phyloP scores from a whole-genome alignment of 2,888 invertebrate genomes.

The Eupithecia tripunctaria region DNA sequence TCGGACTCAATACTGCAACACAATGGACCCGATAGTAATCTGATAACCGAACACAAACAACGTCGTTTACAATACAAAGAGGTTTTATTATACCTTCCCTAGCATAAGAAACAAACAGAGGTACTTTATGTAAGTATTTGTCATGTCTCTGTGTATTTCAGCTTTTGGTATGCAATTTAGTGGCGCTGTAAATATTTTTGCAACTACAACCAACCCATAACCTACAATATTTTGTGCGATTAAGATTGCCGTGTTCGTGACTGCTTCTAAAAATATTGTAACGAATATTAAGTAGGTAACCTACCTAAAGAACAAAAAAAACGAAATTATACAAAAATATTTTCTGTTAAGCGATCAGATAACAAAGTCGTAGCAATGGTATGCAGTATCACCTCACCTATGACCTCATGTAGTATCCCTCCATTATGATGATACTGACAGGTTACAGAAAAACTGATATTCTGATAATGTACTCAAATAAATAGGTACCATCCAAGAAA shows the following conservation, averaged over 20 bases:
- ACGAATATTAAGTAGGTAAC: too few relatives aligned
- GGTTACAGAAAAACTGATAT: neutral
- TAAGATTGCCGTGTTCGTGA: neutral
- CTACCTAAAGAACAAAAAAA: too few relatives aligned
- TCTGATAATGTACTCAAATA: neutral
- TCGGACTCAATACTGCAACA: slow-evolving; percentile 50
- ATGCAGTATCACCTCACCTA: too few relatives aligned
- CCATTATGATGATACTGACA: neutral
- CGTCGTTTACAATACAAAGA: slow-evolving; percentile 8
- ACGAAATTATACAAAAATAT: neutral
- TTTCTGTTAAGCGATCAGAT: neutral
- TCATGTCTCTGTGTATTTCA: neutral
- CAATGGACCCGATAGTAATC: slow-evolving; percentile 14
- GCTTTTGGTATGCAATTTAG: neutral
- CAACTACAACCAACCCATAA: too few relatives aligned
- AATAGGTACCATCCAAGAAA: neutral
- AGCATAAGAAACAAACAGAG: neutral
- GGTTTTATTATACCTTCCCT: neutral
- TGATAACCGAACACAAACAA: slow-evolving; percentile 10
- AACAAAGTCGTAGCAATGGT: neutral
- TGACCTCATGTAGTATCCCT: neutral
- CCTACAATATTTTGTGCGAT: neutral
- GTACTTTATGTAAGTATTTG: neutral
- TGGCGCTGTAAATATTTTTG: neutral
- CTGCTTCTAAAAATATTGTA: neutral